Evolutionary conservation across 1,140 invertebrate genomes (phyloP).

Genomic region (Hyles euphorbiae): DNA sequence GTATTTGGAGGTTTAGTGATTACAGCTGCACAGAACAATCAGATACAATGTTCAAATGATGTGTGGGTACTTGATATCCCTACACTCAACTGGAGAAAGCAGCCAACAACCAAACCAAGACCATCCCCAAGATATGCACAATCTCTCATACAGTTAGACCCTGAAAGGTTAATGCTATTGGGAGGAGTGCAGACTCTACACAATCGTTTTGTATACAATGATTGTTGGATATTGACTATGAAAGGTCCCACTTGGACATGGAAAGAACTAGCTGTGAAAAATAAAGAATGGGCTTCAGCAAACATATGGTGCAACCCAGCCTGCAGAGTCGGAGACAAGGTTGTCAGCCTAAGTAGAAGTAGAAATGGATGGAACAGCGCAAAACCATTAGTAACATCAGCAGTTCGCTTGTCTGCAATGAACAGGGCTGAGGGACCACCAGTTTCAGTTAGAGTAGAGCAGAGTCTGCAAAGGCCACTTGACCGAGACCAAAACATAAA

Average conservation of each 20-base stretch:
- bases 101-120: slow-evolving; percentile 79
- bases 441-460: slow-evolving; percentile 60
- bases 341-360: slow-evolving; percentile 80
- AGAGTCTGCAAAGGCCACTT: slow-evolving; percentile 66
- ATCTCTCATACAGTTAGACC: slow-evolving; percentile 86
- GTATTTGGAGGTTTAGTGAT: slow-evolving; percentile 88
- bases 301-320: slow-evolving; percentile 96
- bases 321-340: slow-evolving; percentile 83
- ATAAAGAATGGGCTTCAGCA: slow-evolving; percentile 85
- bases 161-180: slow-evolving; percentile 83
- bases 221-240: slow-evolving; percentile 81
- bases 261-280: slow-evolving; percentile 84
- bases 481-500: slow-evolving; percentile 85
- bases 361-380: slow-evolving; percentile 70
- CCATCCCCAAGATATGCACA: slow-evolving; percentile 93
- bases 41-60: slow-evolving; percentile 87
- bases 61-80: slow-evolving; percentile 92
- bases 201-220: slow-evolving; percentile 76
- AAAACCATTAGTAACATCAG: slow-evolving; percentile 65
- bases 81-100: slow-evolving; percentile 86
- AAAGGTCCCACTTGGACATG: slow-evolving; percentile 84
- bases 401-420: slow-evolving; percentile 60
- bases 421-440: slow-evolving; percentile 53
- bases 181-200: slow-evolving; percentile 79
- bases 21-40: slow-evolving; percentile 63